Conservation (phyloP, 2,888 invertebrate species). For the Ennomos fuscantarius region DNA sequence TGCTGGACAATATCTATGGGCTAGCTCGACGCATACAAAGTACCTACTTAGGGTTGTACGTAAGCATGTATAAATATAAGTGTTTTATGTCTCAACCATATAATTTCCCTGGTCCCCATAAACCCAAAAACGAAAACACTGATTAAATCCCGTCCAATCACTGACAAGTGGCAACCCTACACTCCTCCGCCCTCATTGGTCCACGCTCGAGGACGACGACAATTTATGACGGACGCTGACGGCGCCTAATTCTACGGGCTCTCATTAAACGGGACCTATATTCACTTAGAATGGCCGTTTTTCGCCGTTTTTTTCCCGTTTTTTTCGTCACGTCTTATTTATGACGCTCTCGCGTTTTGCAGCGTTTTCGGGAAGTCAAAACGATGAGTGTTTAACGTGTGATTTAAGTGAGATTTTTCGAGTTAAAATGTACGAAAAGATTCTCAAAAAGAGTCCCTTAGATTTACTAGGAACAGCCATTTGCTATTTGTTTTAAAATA, state of each 20-base stretch:
- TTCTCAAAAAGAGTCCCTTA: no score
- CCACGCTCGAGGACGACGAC: slow-evolving; percentile 56
- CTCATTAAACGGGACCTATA: slow-evolving; percentile 77
- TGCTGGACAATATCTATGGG: no score
- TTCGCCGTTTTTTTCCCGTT: slow-evolving; percentile 45
- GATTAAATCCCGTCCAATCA: slow-evolving; percentile 19
- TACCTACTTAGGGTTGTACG: no score
- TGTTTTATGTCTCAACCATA: no score
- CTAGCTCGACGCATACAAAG: no score
- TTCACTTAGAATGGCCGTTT: slow-evolving; percentile 73
- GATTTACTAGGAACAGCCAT: no score
- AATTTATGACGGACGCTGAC: slow-evolving; percentile 80
- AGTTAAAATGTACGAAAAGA: no score
- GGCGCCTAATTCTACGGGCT: slow-evolving; percentile 71
- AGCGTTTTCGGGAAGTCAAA: slow-evolving; percentile 31
- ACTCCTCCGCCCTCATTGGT: slow-evolving; percentile 28
- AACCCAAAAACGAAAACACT: slow-evolving; percentile 11
- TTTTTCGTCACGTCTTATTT: slow-evolving; percentile 46
- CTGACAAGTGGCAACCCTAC: slow-evolving; percentile 37
- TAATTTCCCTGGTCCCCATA: slow-evolving; percentile 1
- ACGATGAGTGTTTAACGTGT: slow-evolving; percentile 5
- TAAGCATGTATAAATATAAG: no score
- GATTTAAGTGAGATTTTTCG: not conserved
- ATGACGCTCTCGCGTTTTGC: slow-evolving; percentile 43
- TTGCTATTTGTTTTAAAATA: no score